Percentiles rank a stretch among this genome's conserved stretches.
phyloP scores from a whole-genome alignment of 2,888 invertebrate genomes.

The Drosophila affinis region DNA sequence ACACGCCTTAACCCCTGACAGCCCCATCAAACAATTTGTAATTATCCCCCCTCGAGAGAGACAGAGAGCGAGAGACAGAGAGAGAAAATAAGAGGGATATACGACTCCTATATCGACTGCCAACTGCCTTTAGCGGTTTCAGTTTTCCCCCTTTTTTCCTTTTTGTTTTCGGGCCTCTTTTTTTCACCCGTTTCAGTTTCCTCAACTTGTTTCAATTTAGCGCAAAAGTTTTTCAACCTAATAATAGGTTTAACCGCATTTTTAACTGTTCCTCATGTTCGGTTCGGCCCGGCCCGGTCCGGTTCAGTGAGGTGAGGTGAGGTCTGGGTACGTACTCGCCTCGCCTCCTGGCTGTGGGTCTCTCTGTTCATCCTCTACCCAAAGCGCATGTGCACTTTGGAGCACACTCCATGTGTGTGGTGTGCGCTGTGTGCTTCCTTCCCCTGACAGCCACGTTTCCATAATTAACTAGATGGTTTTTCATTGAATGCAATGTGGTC shows the following conservation, averaged over 20 bases:
- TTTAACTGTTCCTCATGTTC: conserved; percentile 73
- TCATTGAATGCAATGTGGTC: conserved; percentile 57
- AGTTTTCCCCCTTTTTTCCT: conserved; percentile 51
- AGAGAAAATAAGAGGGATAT: conserved; percentile 12
- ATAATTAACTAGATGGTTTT: conserved; percentile 77
- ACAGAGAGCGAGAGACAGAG: conserved; percentile 16
- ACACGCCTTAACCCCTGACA: conserved; percentile 61
- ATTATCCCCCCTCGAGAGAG: conserved; percentile 58
- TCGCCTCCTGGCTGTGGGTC: conserved; percentile 20
- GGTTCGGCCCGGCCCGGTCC: conserved; percentile 15
- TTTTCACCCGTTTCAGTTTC: conserved; percentile 44
- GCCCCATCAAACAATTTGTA: conserved; percentile 48
- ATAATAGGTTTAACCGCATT: conserved; percentile 79
- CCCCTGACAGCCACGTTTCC: conserved; percentile 53
- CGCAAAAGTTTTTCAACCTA: conserved; percentile 66
- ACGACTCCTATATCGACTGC: conserved; percentile 32
- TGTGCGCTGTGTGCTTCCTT: conserved; percentile 25
- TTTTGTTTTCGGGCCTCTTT: conserved; percentile 11
- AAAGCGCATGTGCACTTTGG: conserved; percentile 70
- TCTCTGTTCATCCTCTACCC: conserved; percentile 21
- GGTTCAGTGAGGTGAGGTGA: conserved; percentile 48
- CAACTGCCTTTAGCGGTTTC: conserved; percentile 73
- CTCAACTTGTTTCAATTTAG: conserved; percentile 69
- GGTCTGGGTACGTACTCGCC: not conserved
- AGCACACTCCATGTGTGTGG: conserved; percentile 43